Evolutionary conservation across 2,113 vertebrate genomes (phyloP), one percentile per base, ranked within the genome.

Genomic region (Neomonachus schauinslandi): DNA sequence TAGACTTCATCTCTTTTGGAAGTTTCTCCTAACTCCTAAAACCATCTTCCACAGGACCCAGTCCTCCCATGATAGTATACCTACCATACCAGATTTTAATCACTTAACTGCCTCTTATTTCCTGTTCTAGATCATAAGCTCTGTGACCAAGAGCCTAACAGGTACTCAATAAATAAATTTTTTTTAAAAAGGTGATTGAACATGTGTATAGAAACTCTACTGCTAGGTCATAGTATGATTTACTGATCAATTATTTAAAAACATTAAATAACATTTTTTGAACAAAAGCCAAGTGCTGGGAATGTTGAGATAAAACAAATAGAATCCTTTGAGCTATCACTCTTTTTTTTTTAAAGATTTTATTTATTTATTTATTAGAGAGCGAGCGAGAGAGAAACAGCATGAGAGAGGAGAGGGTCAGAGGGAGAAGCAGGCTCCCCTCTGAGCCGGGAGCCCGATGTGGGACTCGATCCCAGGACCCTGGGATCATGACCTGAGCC

Each of bases 71-170:
- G 36, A 18, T 1, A 4, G 19, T 12, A 10, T 8, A 61, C 9
- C 8, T 71, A 19, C 2, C 99, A 99, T 99, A 99, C 9, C 33
- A 39, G 5, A 24, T 63, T 83, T 74, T 36, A 82, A 49, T 71
- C 53, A 8, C 33, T 85, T 76, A 53, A 4, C 71, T 57, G 6
- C 7, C 49, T 88, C 4, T 85, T 39, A 77, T 72, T 82, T n/a
- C 9, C 22, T 69, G 15, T 42, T 28, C 4, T 57, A 51, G 42
- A 55, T 93, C 31, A 61, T 88, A 67, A 71, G 4, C 16, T 83
- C 24, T 91, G 16, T 65, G 61, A 65, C 51, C 19, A 79, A 71
- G 33, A 72, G 15, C 33, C 19, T 71, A 39, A 80, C 1, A 36
- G 2, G 0, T 80, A 57, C 15, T 88, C 26, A 91, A 51, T 77